Evolutionary conservation across 1,140 invertebrate species (phyloP).

Genomic region (Grapholita molesta): DNA sequence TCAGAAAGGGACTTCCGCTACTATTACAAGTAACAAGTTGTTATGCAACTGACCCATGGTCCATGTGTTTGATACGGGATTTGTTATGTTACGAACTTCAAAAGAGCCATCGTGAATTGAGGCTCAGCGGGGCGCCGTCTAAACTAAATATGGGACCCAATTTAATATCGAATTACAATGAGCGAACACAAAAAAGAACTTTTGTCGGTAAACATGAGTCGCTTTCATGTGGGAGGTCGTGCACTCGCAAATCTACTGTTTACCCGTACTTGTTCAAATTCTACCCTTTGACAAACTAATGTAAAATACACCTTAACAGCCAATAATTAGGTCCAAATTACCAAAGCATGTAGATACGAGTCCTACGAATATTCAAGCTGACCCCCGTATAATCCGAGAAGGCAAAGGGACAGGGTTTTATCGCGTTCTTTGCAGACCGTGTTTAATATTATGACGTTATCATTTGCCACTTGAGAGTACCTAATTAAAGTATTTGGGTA

Average conservation of each 20-base stretch:
- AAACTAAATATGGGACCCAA: conserved; percentile 7
- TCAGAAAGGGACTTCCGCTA: too few relatives aligned
- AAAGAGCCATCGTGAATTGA: conserved; percentile 20
- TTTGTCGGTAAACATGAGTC: conserved; percentile 14
- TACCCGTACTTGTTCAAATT: not conserved
- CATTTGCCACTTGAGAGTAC: not conserved
- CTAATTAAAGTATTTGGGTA: not conserved
- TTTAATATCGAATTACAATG: conserved; percentile 17
- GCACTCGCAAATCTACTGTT: not conserved
- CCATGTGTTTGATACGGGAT: too few relatives aligned
- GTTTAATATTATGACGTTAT: conserved; percentile 11
- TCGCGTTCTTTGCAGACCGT: not conserved
- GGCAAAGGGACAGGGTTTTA: conserved; percentile 2
- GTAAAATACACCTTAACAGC: not conserved
- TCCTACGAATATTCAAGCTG: not conserved
- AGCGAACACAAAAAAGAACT: conserved; percentile 3
- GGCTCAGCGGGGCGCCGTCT: not conserved
- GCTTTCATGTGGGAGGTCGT: conserved; percentile 14
- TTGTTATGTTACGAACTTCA: too few relatives aligned
- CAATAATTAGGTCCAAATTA: not conserved
- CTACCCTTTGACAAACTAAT: not conserved
- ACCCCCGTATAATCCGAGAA: conserved; percentile 7
- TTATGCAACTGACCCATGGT: too few relatives aligned
- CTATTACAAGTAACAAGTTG: too few relatives aligned
- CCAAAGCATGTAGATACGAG: not conserved